Percentiles rank a stretch among this genome's conserved stretches.
These are phyloP conservation scores for Tokudaia tokunoshimensis DNA, from an alignment of 2,797 vertebrate species.

Conservation along the genomic window DNA sequence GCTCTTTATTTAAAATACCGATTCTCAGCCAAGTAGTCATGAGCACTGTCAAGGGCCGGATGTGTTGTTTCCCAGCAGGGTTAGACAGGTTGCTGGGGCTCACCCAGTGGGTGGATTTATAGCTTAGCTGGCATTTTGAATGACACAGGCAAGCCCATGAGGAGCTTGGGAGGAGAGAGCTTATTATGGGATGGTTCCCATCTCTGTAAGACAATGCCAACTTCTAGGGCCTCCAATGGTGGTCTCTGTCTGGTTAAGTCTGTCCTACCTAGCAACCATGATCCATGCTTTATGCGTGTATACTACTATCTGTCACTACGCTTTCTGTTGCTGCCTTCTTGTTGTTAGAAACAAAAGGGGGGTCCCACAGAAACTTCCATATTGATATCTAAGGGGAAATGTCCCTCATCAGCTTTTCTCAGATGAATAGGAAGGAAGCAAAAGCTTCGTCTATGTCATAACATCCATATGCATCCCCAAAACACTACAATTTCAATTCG, in stretches of 20 bases:
- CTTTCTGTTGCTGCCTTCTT: not conserved
- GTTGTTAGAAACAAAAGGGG: not conserved
- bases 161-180: not conserved
- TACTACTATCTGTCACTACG: rapidly evolving
- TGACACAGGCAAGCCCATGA: not conserved
- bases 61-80: constrained; percentile 78
- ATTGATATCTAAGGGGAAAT: not conserved
- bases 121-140: constrained; percentile 41
- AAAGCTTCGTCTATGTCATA: not conserved
- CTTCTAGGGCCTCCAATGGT: not conserved
- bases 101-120: constrained; percentile 72
- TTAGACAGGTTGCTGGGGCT: constrained; percentile 71
- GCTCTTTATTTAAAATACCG: constrained; percentile 77
- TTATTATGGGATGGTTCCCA: not conserved
- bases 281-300: not conserved
- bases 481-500: not conserved
- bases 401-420: not conserved
- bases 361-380: not conserved
- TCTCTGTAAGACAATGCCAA: not conserved
- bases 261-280: not conserved
- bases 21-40: constrained; percentile 66
- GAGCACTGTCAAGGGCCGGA: constrained; percentile 70
- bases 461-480: not conserved
- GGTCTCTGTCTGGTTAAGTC: not conserved
- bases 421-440: not conserved